Base-by-base conservation (phyloP, 2,888 invertebrate species). In the Xestia c-nigrum region DNA sequence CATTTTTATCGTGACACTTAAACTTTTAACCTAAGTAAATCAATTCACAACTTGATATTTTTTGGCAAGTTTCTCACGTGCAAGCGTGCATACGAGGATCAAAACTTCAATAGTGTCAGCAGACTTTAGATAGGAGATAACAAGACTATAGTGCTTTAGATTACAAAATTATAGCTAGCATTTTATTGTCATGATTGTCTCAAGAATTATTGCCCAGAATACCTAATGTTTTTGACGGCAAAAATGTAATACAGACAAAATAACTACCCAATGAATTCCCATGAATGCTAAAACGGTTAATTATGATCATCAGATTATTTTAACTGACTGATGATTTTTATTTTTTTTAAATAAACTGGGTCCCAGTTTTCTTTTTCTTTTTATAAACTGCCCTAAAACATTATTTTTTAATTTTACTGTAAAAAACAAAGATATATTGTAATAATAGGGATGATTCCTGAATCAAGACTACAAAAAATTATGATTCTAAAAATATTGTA, bases 121-220 rank as follows among this genome's bases (percentile, higher is more conserved):
- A 16, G 61, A 63, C 61, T 82, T 72, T 69, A 83, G 74, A 83
- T 78, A 82, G 21, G 10, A 70, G 78, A 78, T 83, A 83, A 66
- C n/a, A 31, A 12, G 14, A 57, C 19, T 68, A 50, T 50, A 77
- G 55, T 64, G 64, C 59, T 69, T 47, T 59, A 78, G 64, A 74
- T 82, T 69, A 82, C 43, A 19, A 74, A 46, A 72, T 52, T 66
- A 74, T 40, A 31, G 24, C 31, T 14, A 67, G 31, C n/a, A 61
- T 72, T 61, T 46, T 52, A 71, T 57, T 81, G 52, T 63, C 72
- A 61, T 66, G n/a, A 50, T 43, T 55, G 6, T 52, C 52, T 38
- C 38, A 55, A 46, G 52, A 61, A 63, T 68, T 68, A 64, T 68
- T 55, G 9, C 52, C 57, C n/a, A 24, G 21, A 5, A 31, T 66